Percentiles rank a stretch among this genome's conserved stretches.
Conservation (phyloP, 2,797 vertebrate genomes). For the Phrynocephalus vlangalii region DNA sequence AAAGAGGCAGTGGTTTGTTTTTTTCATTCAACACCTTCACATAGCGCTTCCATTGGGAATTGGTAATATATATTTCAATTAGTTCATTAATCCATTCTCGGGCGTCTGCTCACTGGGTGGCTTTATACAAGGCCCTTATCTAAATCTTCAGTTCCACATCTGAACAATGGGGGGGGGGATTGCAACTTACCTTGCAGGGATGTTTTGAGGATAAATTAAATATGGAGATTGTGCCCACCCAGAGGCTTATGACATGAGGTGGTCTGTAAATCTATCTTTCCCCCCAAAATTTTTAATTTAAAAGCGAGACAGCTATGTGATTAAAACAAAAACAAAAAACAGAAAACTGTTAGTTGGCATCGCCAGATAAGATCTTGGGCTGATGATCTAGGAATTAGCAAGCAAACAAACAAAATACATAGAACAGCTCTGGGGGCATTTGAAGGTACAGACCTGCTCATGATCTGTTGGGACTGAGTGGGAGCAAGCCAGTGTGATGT, state of each 20-base stretch:
- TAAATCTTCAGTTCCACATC: constrained; percentile 7
- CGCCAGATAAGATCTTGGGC: not conserved
- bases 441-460: not conserved
- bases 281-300: not conserved
- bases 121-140: constrained; percentile 32
- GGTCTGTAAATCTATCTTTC: constrained; percentile 6
- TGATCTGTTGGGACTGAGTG: not conserved
- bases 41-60: constrained; percentile 15
- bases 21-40: constrained; percentile 20
- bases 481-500: not conserved
- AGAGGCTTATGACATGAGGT: constrained; percentile 9
- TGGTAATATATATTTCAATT: constrained; percentile 37
- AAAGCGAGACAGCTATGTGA: constrained; percentile 17
- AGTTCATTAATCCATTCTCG: constrained; percentile 31
- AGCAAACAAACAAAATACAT: not conserved
- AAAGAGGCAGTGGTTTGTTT: not conserved
- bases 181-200: constrained; percentile 34
- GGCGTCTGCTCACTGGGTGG: constrained; percentile 28
- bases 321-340: constrained; percentile 8
- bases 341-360: not conserved
- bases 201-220: constrained; percentile 23
- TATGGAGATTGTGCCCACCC: constrained; percentile 26
- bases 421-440: not conserved
- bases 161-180: not conserved
- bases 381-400: not conserved